Evolutionary conservation across 2,888 invertebrate species (phyloP), one percentile per base, ranked within the genome.

Genomic region (Drosophila recens): DNA sequence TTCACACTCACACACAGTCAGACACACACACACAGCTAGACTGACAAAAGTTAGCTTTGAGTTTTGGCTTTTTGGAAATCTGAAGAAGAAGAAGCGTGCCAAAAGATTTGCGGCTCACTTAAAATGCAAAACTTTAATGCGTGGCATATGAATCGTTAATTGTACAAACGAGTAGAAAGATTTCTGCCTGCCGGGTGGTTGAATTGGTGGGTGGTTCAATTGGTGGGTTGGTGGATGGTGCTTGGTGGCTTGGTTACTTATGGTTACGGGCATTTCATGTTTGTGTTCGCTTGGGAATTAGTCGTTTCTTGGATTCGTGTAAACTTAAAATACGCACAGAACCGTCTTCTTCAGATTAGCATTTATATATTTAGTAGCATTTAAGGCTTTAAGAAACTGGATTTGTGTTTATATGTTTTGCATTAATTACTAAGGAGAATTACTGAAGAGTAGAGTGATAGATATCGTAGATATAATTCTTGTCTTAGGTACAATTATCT

Each of bases 71-170:
- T 66, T 66, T 72, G 58, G 66, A 64, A 61, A 63, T 64, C 52
- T 53, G 59, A 64, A 62, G 64, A 70, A 77, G 72, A 67, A 62
- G 64, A 70, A 77, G 72, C 70, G 69, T 69, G 53, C 62, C 63
- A 66, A 63, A 79, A 75, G 84, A 83, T 81, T 83, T 87, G 70
- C 68, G 65, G 53, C 68, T 75, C 73, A 67, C 72, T 77, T 67
- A 66, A 68, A 74, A 77, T 80, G 77, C 81, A 70, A 75, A 84
- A 86, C 75, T 84, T 72, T 64, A 79, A 75, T 79, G 76, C 73
- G 72, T 69, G 64, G 57, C 75, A 73, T 80, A 86, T 86, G 84
- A 88, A 87, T 80, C 80, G 89, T 80, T 88, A 88, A 87, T 87
- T 87, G 82, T 74, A 62, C 71, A 78, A 67, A 59, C 67, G 62